These are phyloP conservation scores for Mastomys natalensis DNA, from an alignment of 2,113 vertebrate genomes.

Conservation along the genomic window DNA sequence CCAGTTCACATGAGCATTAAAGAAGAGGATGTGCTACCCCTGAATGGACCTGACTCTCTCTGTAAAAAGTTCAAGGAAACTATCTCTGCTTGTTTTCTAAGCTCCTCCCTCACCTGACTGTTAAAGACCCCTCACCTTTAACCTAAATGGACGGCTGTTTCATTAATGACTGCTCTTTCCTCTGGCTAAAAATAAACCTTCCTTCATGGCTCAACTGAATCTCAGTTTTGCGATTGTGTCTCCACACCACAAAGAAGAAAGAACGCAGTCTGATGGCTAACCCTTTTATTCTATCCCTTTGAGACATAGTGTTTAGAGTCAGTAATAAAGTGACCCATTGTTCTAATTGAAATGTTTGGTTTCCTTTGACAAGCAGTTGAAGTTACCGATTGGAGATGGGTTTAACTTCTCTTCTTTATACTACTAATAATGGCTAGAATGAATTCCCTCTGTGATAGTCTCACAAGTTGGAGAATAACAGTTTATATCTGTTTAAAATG, in stretches of 20 bases:
- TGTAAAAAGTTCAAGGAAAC: not conserved
- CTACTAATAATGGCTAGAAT: too few relatives aligned
- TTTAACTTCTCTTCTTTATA: not conserved
- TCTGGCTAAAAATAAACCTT: not conserved
- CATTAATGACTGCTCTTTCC: not conserved
- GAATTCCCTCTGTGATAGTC: not conserved
- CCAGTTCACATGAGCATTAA: not conserved
- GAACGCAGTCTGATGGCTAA: not conserved
- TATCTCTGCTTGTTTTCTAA: not conserved
- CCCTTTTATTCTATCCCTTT: not conserved
- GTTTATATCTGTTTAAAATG: not conserved
- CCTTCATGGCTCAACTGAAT: not conserved
- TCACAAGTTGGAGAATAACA: not conserved
- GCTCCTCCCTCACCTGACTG: not conserved
- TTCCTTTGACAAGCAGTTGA: too few relatives aligned
- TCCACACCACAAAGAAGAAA: not conserved
- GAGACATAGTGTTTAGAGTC: not conserved
- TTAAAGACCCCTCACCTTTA: not conserved
- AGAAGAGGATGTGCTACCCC: not conserved
- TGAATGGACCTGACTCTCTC: not conserved
- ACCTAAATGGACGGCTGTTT: not conserved
- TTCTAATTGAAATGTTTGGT: not conserved
- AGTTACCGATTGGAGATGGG: fast-evolving
- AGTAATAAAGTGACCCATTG: not conserved
- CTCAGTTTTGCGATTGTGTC: not conserved